A percentile compares a stretch with the other conserved stretches of the same genome.
Evolutionary conservation across 1,140 invertebrate species (phyloP).

Genomic region (Pteromalus puparum): DNA sequence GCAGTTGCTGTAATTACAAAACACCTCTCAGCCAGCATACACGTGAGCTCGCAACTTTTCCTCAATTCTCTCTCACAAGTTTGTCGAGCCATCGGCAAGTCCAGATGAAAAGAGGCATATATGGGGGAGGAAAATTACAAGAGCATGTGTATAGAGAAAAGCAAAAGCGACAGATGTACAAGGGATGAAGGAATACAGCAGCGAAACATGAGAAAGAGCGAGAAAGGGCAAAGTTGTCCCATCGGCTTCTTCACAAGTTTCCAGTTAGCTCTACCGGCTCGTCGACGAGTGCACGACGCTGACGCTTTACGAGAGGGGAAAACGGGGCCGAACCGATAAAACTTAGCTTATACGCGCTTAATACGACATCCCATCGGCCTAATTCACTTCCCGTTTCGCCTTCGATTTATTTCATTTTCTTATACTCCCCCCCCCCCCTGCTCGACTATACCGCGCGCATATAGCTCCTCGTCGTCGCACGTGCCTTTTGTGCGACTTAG

Average conservation of each 20-base stretch:
- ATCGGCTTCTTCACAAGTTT: slow-evolving; percentile 27
- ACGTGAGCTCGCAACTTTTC: too few species aligned
- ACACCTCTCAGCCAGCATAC: too few species aligned
- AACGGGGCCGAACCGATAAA: slow-evolving; percentile 43
- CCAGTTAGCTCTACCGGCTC: slow-evolving; percentile 51
- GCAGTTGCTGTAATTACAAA: too few species aligned
- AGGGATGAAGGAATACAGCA: background rate
- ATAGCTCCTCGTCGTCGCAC: background rate
- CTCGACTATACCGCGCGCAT: background rate
- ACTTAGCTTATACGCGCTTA: slow-evolving; percentile 49
- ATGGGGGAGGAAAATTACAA: background rate
- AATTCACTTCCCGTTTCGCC: slow-evolving; percentile 49
- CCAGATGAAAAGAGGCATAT: too few species aligned
- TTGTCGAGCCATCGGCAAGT: too few species aligned
- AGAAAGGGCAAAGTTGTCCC: background rate
- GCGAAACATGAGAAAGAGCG: background rate
- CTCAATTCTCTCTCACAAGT: too few species aligned
- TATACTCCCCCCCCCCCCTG: background rate
- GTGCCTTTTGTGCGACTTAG: slow-evolving; percentile 26
- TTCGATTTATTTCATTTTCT: slow-evolving; percentile 42
- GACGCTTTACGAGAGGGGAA: slow-evolving; percentile 40
- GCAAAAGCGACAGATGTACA: background rate
- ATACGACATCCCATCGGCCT: slow-evolving; percentile 50
- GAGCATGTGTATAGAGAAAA: too few species aligned
- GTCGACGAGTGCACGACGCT: background rate